Evolutionary conservation across 2,113 vertebrate species (phyloP), one percentile per base, ranked within the genome.

Genomic region (Accipiter virgatus): DNA sequence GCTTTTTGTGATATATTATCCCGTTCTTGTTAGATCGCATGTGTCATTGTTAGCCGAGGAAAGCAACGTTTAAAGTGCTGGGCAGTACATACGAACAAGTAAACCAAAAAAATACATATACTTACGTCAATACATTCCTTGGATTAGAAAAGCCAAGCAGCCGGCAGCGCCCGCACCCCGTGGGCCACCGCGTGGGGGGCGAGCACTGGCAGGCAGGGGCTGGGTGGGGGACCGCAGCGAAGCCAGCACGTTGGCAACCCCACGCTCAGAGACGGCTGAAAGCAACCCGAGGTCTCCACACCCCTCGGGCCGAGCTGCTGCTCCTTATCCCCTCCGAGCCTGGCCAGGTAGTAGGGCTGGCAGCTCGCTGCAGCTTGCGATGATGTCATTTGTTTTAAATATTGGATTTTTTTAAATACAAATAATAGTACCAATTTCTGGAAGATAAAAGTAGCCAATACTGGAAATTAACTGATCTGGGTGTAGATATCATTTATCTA

Each of bases 61-160:
- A 97, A 97, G 97, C 96, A 19, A 93, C 88, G 91, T 95, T 97
- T 98, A 98, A 98, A 98, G 98, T 98, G 98, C 98, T 96, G 93
- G 96, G 97, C 97, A 97, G 97, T 97, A 97, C 97, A 95, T 94
- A 95, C 58, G 71, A 96, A 96, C 94, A 86, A 92, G 97, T 96
- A 97, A 97, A 98, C 95, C 31, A 78, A 94, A 74, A 67, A 74
- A 58, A 90, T 15, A 94, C 31, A 71, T 75, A 88, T 77, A 95
- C 83, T 85, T 34, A 91, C 5, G 63, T 74, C 94, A 89, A 66
- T 95, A 92, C 86, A 95, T 94, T 95, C 97, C 94, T 94, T 84
- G 83, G 92, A 50, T 66, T 62, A 70, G 85, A 75, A 62, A 95
- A 97, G 81, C 88, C 86, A 74, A 97, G 86, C 84, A 43, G 87